phyloP scores from a whole-genome alignment of 2,797 vertebrate genomes.

The Argya squamiceps region DNA sequence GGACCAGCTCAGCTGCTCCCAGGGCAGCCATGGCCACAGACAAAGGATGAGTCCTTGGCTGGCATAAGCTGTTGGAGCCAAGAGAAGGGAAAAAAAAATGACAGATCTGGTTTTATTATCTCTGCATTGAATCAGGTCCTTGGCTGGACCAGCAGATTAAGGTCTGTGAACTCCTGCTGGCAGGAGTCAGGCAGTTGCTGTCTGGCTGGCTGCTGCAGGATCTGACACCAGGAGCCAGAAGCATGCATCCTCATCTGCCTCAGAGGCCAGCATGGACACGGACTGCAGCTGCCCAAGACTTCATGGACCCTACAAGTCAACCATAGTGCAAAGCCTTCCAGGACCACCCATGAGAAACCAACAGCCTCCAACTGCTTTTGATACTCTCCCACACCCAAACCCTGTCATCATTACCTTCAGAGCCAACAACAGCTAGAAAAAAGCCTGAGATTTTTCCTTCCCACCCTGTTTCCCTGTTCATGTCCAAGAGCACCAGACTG shows the following conservation, averaged over 20 bases:
- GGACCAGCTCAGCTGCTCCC: background rate
- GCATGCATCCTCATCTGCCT: background rate
- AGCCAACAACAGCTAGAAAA: fast-evolving
- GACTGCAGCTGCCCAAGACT: background rate
- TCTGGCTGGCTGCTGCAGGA: background rate
- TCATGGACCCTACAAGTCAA: background rate
- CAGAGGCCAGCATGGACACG: background rate
- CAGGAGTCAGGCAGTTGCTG: background rate
- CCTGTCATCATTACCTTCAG: background rate
- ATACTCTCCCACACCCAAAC: background rate
- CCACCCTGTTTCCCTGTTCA: background rate
- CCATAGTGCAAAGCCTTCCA: background rate
- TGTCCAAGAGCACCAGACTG: background rate
- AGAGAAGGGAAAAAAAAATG: background rate
- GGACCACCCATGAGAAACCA: background rate
- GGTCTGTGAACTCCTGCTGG: background rate
- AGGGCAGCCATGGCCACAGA: background rate
- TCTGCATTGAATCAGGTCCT: background rate
- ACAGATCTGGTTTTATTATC: background rate
- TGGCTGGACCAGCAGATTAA: background rate
- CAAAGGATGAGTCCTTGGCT: background rate
- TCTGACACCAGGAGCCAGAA: background rate
- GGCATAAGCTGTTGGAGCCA: background rate
- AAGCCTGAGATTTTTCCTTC: background rate
- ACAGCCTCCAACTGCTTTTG: background rate